Evolutionary conservation across 2,888 invertebrate genomes (phyloP).

Genomic region (Apodemia mormo): DNA sequence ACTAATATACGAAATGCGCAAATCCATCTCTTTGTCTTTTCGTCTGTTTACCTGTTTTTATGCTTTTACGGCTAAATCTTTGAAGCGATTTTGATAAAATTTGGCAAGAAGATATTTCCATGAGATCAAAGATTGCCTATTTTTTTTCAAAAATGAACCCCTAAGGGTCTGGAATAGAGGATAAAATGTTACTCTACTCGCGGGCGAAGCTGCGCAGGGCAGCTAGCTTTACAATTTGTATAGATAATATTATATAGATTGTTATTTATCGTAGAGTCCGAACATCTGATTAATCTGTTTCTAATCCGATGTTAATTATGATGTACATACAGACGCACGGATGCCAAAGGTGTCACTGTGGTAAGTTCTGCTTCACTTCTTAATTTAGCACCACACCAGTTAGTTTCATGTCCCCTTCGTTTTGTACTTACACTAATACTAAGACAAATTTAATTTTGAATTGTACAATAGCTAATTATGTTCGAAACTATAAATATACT

Average conservation of each 20-base stretch:
- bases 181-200: no score
- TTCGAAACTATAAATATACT: neutral
- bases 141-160: no score
- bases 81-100: no score
- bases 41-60: no score
- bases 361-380: conserved; percentile 8
- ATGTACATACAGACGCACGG: conserved; percentile 16
- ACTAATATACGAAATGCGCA: no score
- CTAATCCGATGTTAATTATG: conserved; percentile 22
- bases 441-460: neutral
- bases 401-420: neutral
- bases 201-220: no score
- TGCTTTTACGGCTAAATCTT: no score
- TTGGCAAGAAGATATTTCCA: no score
- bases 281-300: conserved; percentile 10
- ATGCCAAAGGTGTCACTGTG: conserved; percentile 21
- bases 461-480: conserved; percentile 1
- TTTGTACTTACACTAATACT: conserved; percentile 8
- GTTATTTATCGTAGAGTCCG: conserved; percentile 15
- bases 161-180: no score
- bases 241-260: neutral
- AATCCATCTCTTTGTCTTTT: no score
- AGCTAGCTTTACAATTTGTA: no score
- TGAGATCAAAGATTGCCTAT: no score
- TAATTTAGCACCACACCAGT: conserved; percentile 8